Percentiles rank a stretch among this genome's conserved stretches.
Conservation (phyloP, 2,797 vertebrate species). For the Glyptemys insculpta region DNA sequence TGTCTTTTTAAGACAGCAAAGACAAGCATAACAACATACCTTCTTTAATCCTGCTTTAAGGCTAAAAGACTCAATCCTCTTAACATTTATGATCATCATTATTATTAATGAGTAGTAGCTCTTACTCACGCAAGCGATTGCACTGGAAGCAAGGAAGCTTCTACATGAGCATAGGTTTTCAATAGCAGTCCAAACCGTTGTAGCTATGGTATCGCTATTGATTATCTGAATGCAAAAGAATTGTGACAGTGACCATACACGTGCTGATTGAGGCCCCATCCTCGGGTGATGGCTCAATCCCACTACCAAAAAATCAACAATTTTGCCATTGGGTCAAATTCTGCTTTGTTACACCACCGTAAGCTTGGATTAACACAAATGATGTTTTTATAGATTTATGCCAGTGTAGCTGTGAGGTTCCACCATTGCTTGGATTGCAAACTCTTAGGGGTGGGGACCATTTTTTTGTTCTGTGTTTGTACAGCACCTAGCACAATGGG, state of each 20-base stretch:
- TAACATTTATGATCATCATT: not conserved
- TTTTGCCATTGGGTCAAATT: not conserved
- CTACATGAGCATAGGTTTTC: not conserved
- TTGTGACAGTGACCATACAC: rapidly evolving
- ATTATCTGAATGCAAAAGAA: not conserved
- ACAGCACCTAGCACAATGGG: not conserved
- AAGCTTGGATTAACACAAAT: not conserved
- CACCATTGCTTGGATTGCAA: not conserved
- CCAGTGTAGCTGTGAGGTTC: rapidly evolving
- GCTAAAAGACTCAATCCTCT: not conserved
- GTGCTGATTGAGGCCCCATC: not conserved
- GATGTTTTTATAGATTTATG: not conserved
- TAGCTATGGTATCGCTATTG: not conserved
- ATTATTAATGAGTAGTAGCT: not conserved
- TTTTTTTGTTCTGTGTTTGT: not conserved
- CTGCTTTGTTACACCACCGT: not conserved
- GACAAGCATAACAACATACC: not conserved
- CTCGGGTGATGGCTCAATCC: not conserved
- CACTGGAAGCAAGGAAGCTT: not conserved
- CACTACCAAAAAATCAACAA: not conserved
- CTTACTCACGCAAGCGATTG: not conserved
- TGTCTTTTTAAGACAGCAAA: conserved; percentile 43
- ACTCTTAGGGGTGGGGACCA: not conserved
- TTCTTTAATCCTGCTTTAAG: not conserved
- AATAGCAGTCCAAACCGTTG: not conserved